Evolutionary conservation across 2,113 vertebrate genomes (phyloP).

Genomic region (Prinia subflava): DNA sequence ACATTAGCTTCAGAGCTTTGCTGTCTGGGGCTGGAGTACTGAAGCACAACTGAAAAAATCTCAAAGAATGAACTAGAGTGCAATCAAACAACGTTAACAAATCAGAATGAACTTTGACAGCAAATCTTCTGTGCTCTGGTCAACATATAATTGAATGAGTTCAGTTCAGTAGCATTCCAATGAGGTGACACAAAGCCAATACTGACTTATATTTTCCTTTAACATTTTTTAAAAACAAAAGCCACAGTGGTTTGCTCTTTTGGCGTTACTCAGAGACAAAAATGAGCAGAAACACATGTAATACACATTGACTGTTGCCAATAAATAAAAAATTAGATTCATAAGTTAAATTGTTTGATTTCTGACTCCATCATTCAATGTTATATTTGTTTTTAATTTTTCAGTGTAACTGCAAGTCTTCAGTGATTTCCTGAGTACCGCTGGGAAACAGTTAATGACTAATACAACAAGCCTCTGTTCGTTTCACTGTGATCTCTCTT

Average conservation of each 20-base stretch:
- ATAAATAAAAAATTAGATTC: neutral
- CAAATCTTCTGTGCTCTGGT: neutral
- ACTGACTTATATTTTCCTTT: neutral
- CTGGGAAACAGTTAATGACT: neutral
- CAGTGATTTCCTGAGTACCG: neutral
- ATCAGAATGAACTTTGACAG: neutral
- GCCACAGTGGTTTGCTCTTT: neutral
- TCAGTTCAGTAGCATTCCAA: neutral
- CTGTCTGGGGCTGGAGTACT: neutral
- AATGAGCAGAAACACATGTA: neutral
- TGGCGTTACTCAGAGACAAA: neutral
- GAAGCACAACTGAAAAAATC: neutral
- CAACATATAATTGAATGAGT: neutral
- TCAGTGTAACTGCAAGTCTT: neutral
- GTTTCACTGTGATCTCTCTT: neutral
- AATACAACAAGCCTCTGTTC: neutral
- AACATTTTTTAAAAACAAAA: neutral
- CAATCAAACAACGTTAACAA: neutral
- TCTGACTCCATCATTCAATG: neutral
- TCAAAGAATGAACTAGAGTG: neutral
- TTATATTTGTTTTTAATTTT: neutral
- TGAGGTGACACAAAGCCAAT: neutral
- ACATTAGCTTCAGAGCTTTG: neutral
- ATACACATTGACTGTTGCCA: neutral
- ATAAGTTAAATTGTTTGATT: neutral